These are phyloP conservation scores for Dendrocincla tyrannina DNA, from an alignment of 2,797 vertebrate genomes.

Conservation along the genomic window DNA sequence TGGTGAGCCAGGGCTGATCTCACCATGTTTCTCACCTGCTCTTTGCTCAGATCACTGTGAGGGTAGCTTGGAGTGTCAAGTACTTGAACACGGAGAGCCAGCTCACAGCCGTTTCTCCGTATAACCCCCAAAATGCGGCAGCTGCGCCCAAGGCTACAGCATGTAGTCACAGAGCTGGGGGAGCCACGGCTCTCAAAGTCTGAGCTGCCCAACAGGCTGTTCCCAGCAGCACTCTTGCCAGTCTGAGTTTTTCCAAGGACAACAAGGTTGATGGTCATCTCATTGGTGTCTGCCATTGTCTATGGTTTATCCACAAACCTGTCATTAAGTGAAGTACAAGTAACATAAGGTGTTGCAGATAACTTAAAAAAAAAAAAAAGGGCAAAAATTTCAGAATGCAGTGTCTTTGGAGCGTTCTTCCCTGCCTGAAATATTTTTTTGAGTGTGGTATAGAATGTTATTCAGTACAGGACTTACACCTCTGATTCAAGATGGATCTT, in stretches of 20 bases:
- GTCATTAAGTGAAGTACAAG: background rate
- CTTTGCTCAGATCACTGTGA: conserved; percentile 63
- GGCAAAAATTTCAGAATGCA: background rate
- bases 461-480: background rate
- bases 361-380: background rate
- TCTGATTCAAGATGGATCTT: background rate
- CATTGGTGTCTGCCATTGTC: conserved; percentile 36
- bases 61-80: conserved; percentile 82
- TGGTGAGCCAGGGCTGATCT: conserved; percentile 59
- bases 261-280: conserved; percentile 78
- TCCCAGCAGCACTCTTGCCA: conserved; percentile 86
- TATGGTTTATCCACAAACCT: background rate
- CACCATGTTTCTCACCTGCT: conserved; percentile 47
- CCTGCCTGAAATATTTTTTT: background rate
- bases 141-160: conserved; percentile 66
- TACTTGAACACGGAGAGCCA: conserved; percentile 73
- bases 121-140: conserved; percentile 55
- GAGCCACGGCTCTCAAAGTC: conserved; percentile 75
- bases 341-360: background rate
- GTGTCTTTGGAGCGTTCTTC: background rate
- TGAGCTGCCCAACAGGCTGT: conserved; percentile 81
- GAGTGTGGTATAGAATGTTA: background rate
- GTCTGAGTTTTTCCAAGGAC: conserved; percentile 82
- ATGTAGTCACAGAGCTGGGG: conserved; percentile 67
- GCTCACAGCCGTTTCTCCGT: conserved; percentile 70